Evolutionary conservation across 2,113 vertebrate species (phyloP), one percentile per base, ranked within the genome.

Genomic region (Alectura lathami): DNA sequence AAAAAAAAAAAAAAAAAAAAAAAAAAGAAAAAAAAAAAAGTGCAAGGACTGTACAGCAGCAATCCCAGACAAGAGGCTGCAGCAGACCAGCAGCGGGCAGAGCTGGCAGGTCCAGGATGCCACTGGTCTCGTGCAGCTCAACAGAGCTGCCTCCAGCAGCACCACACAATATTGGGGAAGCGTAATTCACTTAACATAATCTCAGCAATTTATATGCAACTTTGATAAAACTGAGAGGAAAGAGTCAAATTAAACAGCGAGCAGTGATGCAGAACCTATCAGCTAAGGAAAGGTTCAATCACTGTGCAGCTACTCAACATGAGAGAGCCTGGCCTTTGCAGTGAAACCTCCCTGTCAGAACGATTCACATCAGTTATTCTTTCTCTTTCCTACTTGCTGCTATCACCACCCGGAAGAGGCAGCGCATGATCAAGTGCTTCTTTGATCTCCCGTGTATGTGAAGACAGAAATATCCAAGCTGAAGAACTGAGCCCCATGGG

Each of bases 401-500:
- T 83, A 20, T 40, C 94, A 70, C 82, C 80, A 60, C 79, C 84
- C 60, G 0, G 82, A 80, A 38, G 47, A 80, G 56, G 13, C 10
- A 80, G 60, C 0, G 0, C 62, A 81, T 70, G 82, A 88, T 86
- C 68, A 47, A 78, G 69, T 51, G 68, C 68, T 94, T 79, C 73
- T 91, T 75, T 84, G 27, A 78, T 92, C 80, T 88, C 47, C 26
- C 2, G 27, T 21, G 53, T 56, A 36, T 45, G 32, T 16, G 97
- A 96, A 53, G 97, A 94, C 89, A 96, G 96, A 97, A 96, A 96
- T 93, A 97, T 95, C 97, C 97, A 96, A 98, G 97, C 97, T 97
- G 94, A 95, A 97, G 97, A 98, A 98, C 98, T 98, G 96, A 98
- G 97, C 32, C 96, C 93, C 97, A 97, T 85, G 97, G 96, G 97